Conservation (phyloP, 2,888 invertebrate genomes). For the Unio delphinus region DNA sequence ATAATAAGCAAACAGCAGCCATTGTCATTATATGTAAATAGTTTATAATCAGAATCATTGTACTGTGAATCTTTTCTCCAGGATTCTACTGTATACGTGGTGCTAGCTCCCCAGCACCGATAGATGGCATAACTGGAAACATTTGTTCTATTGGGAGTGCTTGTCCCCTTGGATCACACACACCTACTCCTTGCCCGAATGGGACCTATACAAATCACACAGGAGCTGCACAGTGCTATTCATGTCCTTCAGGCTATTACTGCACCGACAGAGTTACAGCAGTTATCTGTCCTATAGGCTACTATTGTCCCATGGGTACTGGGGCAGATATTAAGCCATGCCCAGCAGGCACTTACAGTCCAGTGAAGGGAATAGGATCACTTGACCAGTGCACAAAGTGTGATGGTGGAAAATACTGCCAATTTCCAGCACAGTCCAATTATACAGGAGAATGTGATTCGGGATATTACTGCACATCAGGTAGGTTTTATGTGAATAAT, state of each 20-base stretch:
- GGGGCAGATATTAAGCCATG: constrained; percentile 66
- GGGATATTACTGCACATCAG: constrained; percentile 66
- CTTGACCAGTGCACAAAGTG: constrained; percentile 64
- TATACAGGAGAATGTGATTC: constrained; percentile 58
- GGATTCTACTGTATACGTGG: constrained; percentile 64
- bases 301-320: constrained; percentile 64
- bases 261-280: constrained; percentile 63
- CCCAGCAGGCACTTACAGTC: constrained; percentile 67
- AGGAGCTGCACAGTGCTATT: constrained; percentile 61
- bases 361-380: constrained; percentile 46
- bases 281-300: constrained; percentile 60
- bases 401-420: constrained; percentile 66
- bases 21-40: too few species aligned
- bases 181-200: constrained; percentile 62
- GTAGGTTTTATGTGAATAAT: constrained; percentile 25
- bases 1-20: too few species aligned
- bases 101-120: constrained; percentile 54
- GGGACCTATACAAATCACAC: constrained; percentile 68
- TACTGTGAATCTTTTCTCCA: constrained; percentile 3
- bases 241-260: constrained; percentile 65
- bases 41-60: too few species aligned
- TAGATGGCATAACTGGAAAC: constrained; percentile 62
- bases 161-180: constrained; percentile 58
- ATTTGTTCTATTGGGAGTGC: constrained; percentile 66
- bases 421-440: constrained; percentile 44